phyloP scores from a whole-genome alignment of 2,888 invertebrate genomes.

The Pollenia amentaria region DNA sequence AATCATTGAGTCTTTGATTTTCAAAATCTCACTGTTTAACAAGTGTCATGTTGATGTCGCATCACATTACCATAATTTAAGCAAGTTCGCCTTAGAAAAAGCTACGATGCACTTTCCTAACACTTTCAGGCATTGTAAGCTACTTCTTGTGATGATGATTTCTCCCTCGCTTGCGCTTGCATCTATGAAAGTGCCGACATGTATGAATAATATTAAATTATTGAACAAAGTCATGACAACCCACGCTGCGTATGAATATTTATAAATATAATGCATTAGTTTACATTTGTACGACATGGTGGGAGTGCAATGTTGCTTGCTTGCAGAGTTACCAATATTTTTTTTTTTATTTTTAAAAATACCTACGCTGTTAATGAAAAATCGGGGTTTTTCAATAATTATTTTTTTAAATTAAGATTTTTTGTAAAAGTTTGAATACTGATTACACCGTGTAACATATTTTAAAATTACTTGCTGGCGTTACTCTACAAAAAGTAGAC shows the following conservation, averaged over 20 bases:
- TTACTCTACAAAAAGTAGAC: no score
- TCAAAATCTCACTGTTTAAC: constrained; percentile 32
- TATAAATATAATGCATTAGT: constrained; percentile 3
- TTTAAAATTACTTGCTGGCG: no score
- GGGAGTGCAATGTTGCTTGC: not conserved
- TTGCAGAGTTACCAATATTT: no score
- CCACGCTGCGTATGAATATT: constrained; percentile 36
- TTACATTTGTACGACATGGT: constrained; percentile 24
- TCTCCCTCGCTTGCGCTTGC: not conserved
- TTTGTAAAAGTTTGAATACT: no score
- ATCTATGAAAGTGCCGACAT: constrained; percentile 5
- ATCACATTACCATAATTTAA: constrained; percentile 25
- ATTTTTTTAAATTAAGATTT: no score
- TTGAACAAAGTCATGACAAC: constrained; percentile 8
- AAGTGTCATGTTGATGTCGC: constrained; percentile 17
- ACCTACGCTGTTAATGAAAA: no score
- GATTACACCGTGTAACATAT: no score
- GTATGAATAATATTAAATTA: constrained; percentile 32
- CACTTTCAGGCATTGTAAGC: not conserved
- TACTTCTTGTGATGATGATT: not conserved
- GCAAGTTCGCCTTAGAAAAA: not conserved
- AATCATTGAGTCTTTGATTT: constrained; percentile 22
- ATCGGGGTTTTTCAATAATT: no score
- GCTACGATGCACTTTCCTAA: constrained; percentile 3
- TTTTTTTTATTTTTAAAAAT: no score